Evolutionary conservation across 2,888 invertebrate genomes (phyloP), one percentile per base, ranked within the genome.

Genomic region (Phlogophora meticulosa): DNA sequence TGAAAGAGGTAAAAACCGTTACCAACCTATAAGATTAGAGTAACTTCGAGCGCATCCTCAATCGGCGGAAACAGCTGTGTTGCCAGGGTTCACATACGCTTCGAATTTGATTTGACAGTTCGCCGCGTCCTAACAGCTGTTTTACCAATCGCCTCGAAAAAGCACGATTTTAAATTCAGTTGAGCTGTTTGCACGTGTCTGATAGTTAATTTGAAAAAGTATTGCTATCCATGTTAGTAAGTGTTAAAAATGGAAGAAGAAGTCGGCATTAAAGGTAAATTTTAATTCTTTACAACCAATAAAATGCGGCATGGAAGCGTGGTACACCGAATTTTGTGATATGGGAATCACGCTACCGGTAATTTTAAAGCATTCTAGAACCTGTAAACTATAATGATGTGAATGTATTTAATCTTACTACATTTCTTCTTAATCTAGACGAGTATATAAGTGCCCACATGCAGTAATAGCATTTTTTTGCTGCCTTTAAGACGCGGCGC

Each of bases 111-210:
- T 89, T 90, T 94, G 94, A 94, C 94, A 92, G 88, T 91, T 91
- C 88, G 80, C 64, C 89, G 94, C 93, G 92, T 94, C 93, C 87
- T 80, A 94, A 94, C 94, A 94, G 94, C 94, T 94, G 94, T 92
- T 94, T 92, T 86, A 83, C 88, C 85, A 84, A 88, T 89, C 84
- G 85, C 81, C 81, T 85, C 84, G 85, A 83, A 87, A 88, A 87
- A 88, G 80, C 86, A 84, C 84, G 81, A 85, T 88, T 90, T 91
- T 85, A 85, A 89, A 88, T 85, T 83, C 73, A 46, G 82, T 83
- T 81, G 67, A 81, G 80, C 85, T 85, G 82, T 78, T 80, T 84
- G 82, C 94, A 94, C 94, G 94, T 94, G 94, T 90, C 89, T 68
- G 49, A 62, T 58, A 78, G 81, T 71, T 76, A 66, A 82, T 85